A percentile compares a stretch with the other conserved stretches of the same genome.
phyloP scores from a whole-genome alignment of 37 sponge, comb jelly and placozoan species.

The Corticium candelabrum region DNA sequence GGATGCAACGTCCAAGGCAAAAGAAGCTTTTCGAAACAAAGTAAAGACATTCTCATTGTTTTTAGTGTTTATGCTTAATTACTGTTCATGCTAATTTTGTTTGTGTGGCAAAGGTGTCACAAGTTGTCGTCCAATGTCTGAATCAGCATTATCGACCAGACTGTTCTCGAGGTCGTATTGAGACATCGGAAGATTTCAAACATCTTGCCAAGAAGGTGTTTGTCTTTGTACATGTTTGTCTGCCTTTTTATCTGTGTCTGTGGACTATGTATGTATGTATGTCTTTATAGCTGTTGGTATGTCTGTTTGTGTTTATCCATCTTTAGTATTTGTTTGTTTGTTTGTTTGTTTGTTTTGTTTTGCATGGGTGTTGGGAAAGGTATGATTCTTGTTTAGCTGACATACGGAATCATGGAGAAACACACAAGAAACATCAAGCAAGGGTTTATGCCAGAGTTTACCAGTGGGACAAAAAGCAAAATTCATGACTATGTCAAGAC shows the following conservation, averaged over 20 bases:
- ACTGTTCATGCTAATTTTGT: too few species aligned
- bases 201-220: constrained; percentile 85
- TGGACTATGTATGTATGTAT: too few species aligned
- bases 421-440: constrained; percentile 41
- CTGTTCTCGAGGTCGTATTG: constrained; percentile 85
- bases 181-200: constrained; percentile 85
- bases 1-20: neutral
- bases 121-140: constrained; percentile 59
- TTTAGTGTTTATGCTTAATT: neutral
- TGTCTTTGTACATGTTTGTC: too few species aligned
- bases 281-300: too few species aligned
- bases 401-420: constrained; percentile 88
- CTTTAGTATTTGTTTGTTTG: too few species aligned
- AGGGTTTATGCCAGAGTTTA: neutral
- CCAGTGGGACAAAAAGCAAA: constrained; percentile 16
- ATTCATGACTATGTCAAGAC: constrained; percentile 67
- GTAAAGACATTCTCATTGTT: neutral
- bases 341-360: too few species aligned
- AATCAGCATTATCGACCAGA: constrained; percentile 84
- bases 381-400: constrained; percentile 44
- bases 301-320: too few species aligned
- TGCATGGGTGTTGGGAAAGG: neutral
- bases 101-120: too few species aligned
- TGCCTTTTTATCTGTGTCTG: too few species aligned
- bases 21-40: neutral